Base-by-base conservation (phyloP, 1,140 invertebrate species). In the Varroa destructor region DNA sequence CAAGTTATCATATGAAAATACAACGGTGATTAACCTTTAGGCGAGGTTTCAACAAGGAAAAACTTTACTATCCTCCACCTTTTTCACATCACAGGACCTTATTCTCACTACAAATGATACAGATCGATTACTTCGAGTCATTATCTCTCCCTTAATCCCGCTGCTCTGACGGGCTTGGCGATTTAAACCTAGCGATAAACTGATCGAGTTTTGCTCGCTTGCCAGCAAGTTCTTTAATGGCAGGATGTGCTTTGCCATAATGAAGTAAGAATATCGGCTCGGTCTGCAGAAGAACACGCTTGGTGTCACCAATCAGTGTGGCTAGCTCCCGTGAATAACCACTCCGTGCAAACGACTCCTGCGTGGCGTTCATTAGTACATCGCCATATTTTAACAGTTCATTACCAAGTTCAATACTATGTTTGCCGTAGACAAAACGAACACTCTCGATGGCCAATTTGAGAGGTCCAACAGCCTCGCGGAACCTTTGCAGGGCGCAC, bases 351-450 rank as follows among this genome's bases (percentile, higher is more conserved):
- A 51, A 54, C n/a, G 67, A 43, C 71, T 75, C 73, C 58, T 61
- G 46, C 25, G 73, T 25, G 14, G 74, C 74, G 67, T 74, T 75
- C 36, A 75, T 71, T 36, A 75, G 71, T 5, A 81, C 72, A 56
- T 80, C 80, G 37, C 78, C 76, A 55, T 77, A 76, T 71, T 81
- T 81, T 70, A 79, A 81, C 37, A 85, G 77, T 77, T 85, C 84
- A 72, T 82, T 79, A 0, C 79, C 81, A 71, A 84, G 74, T 78
- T 86, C 84, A 64, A 85, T 78, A 74, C 84, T 85, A 54, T 79
- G 77, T 6, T 73, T 73, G 0, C 85, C 85, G 79, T 81, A 86
- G 71, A 80, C 78, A 73, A 80, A 72, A 73, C 82, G 76, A 3
- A 85, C 75, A 75, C 81, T 82, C 4, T 76, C 74, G 71, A 81